phyloP scores from a whole-genome alignment of 2,888 invertebrate genomes.

The Leptinotarsa peninsularis region DNA sequence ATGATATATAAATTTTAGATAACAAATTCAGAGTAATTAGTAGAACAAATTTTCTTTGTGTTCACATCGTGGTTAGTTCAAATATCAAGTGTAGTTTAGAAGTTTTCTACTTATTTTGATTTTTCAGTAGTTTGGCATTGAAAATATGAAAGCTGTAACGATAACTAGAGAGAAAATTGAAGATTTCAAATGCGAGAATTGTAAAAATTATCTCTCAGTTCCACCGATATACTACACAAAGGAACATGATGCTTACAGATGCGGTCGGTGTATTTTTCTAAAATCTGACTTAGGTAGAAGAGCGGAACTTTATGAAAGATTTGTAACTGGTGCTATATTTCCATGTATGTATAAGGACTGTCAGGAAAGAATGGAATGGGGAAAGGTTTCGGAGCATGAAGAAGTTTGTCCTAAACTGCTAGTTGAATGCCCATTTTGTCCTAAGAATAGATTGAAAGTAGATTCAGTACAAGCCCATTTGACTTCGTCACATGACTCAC shows the following conservation, averaged over 20 bases:
- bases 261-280: slow-evolving; percentile 4
- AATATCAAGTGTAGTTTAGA: background rate
- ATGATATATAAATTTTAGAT: background rate
- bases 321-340: background rate
- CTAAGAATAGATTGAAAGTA: background rate
- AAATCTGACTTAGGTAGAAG: background rate
- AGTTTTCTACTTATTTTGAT: background rate
- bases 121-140: background rate
- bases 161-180: background rate
- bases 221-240: slow-evolving; percentile 12
- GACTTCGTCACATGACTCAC: background rate
- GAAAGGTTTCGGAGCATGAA: background rate
- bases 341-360: background rate
- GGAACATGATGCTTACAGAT: background rate
- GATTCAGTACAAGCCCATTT: background rate
- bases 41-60: background rate
- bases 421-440: slow-evolving; percentile 8
- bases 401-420: background rate
- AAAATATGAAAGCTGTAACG: background rate
- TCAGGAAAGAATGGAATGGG: background rate
- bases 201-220: slow-evolving; percentile 5
- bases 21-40: background rate
- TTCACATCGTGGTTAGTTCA: background rate
- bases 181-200: background rate
- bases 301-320: slow-evolving; percentile 11